Evolutionary conservation across 2,113 vertebrate genomes (phyloP).

Genomic region (Euleptes europaea): DNA sequence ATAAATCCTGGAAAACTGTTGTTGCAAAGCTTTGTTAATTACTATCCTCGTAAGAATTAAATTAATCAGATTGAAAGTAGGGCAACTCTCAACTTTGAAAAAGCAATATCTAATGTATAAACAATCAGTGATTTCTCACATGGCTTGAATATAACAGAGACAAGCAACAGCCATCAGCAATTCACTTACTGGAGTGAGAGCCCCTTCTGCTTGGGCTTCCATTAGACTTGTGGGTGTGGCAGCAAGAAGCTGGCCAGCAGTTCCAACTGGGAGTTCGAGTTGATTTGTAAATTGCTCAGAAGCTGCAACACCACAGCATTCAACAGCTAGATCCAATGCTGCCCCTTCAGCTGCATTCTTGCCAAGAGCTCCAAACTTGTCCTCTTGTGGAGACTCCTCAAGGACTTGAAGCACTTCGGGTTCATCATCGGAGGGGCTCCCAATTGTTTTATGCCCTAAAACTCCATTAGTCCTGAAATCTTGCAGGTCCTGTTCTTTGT

Average conservation of each 20-base stretch:
- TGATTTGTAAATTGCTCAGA: conserved; percentile 79
- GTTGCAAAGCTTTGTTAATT: conserved; percentile 15
- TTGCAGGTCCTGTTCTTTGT: conserved; percentile 84
- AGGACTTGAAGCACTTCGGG: conserved; percentile 86
- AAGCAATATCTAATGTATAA: too few relatives aligned
- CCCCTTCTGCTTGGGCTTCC: conserved; percentile 92
- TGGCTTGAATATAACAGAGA: conserved; percentile 16
- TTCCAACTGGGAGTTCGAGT: conserved; percentile 83
- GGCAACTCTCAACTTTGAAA: neutral
- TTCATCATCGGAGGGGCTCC: conserved; percentile 91
- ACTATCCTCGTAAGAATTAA: neutral
- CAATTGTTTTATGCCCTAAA: conserved; percentile 82
- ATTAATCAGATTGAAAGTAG: neutral
- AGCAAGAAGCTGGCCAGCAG: conserved; percentile 77
- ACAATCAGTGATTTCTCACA: neutral
- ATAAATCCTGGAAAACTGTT: neutral
- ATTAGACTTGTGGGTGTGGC: conserved; percentile 90
- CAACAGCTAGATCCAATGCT: conserved; percentile 64
- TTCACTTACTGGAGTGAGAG: conserved; percentile 89
- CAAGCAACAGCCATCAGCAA: conserved; percentile 20
- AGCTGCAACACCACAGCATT: conserved; percentile 58
- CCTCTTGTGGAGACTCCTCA: conserved; percentile 80
- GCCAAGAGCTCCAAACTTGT: conserved; percentile 65
- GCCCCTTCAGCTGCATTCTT: conserved; percentile 67
- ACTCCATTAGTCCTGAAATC: conserved; percentile 81